Base-by-base conservation (phyloP, 2,113 vertebrate species). In the Upupa epops region DNA sequence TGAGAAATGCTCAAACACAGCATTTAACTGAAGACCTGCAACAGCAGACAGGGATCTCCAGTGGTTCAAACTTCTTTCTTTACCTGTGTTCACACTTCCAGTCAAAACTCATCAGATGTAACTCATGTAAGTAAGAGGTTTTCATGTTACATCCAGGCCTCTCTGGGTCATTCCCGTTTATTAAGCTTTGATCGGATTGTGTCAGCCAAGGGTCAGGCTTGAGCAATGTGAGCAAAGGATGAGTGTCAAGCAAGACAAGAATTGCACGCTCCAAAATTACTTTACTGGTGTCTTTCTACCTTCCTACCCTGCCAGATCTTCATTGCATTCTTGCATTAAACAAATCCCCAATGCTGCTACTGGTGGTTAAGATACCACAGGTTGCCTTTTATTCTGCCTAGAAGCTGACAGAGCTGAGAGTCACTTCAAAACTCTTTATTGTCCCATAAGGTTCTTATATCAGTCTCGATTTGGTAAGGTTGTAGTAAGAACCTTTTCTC, bases 41-140 rank as follows among this genome's bases (percentile, higher is more conserved):
- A 19, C n/a, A 85, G 51, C 58, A 49, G 19, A n/a, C 0, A 0
- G 42, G 19, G 7, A 1, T 28, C 24, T 68, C 29, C 31, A 28
- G 18, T 11, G 11, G 10, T 58, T 78, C 28, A 80, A 34, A 29
- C 20, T 71, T 3, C 31, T 81, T 88, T 81, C 25, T 54, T 85
- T 46, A 29, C 17, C 36, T 17, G 0, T 17, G 21, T 29, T 75
- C 5, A 3, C 22, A 51, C 9, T 19, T 60, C 40, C 58, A 52
- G 20, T 68, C 40, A 55, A 92, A 96, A 74, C 21, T 65, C 51
- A 69, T 31, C 60, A 46, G 9, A n/a, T 36, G 64, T 45, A 66
- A 22, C 25, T 42, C 22, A 46, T 32, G 45, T 26, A 51, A 45
- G 29, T 40, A 54, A 54, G 58, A 77, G 8, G 34, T 72, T 68